Evolutionary conservation across 1,140 invertebrate genomes (phyloP), one percentile per base, ranked within the genome.

Genomic region (Heliothis virescens): DNA sequence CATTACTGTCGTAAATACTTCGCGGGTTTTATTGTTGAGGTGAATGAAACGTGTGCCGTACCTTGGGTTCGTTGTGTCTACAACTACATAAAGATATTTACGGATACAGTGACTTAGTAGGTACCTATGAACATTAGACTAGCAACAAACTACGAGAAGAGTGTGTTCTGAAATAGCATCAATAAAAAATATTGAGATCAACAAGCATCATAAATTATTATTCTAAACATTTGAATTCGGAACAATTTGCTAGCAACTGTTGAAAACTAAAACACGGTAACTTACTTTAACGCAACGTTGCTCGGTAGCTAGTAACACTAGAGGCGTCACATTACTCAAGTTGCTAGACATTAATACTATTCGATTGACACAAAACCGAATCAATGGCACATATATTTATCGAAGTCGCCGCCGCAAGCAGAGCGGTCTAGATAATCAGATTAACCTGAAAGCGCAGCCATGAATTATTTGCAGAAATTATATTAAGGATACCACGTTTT

Each of bases 381-480:
- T 76, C 74, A 76, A 76, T 76, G 74, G 74, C 48, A 53, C 60
- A 76, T 76, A 60, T 53, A 76, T 76, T 34, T 63, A 76, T 26
- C 12, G 21, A 1, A 48, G 21, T 59, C 5, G 59, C 48, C 59
- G 48, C 59, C 47, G 26, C 21, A 50, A 41, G 41, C 47, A 29
- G 15, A 26, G 48, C 67, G 34, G 62, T 50, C 18, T 29, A 65
- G 60, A 76, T 76, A 65, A 76, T 83, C 79, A 62, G 76, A 83
- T 83, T 77, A 83, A 60, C 69, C 73, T 67, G 78, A 80, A 83
- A 80, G 82, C 80, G 80, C 78, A 18, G 67, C 82, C 26, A 60
- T 73, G 57, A 59, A 67, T 76, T 71, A 76, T 79, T 69, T 72
- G 60, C n/a, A 57, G 47, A 48, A 75, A 57, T 63, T 67, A 76